Evolutionary conservation across 1,140 invertebrate genomes (phyloP), one percentile per base, ranked within the genome.

Genomic region (Luehdorfia chinensis): DNA sequence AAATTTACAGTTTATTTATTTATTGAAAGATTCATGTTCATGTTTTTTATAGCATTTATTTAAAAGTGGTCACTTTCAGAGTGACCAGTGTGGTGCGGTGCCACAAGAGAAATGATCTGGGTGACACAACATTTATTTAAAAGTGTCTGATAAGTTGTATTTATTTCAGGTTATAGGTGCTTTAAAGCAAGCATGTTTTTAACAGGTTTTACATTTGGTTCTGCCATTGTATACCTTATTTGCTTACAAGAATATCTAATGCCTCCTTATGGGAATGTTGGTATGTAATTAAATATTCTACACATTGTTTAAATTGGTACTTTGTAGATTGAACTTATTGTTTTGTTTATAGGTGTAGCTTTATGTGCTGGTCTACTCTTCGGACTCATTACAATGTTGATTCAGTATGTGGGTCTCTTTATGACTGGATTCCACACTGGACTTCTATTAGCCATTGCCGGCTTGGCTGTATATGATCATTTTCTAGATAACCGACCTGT

Each of bases 131-230:
- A n/a, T n/a, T n/a, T n/a, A n/a, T n/a, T n/a, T n/a, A n/a, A n/a
- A n/a, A n/a, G n/a, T n/a, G n/a, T n/a, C n/a, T n/a, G n/a, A n/a
- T n/a, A n/a, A n/a, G n/a, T n/a, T n/a, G n/a, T n/a, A n/a, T n/a
- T n/a, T n/a, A 21, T 92, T 91, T 31, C 88, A 94, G 94, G 95
- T 39, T 97, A 96, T 79, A 90, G 95, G 36, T 96, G 94, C 78
- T 95, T 96, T 76, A 95, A 96, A 77, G 94, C 94, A 1, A 91
- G 94, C n/a, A 95, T 96, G 91, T 96, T 96, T 74, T 87, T 96
- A 15, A 96, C 94, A 14, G 95, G 95, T 16, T 94, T 96, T 66
- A 93, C 95, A 28, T 96, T 96, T 81, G 94, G 93, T 7, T 91
- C 94, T 32, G 90, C 93, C 13, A 89, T 95, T 43, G 92, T 94